Conservation (phyloP, 2,888 invertebrate species). For the Cheilosia variabilis region DNA sequence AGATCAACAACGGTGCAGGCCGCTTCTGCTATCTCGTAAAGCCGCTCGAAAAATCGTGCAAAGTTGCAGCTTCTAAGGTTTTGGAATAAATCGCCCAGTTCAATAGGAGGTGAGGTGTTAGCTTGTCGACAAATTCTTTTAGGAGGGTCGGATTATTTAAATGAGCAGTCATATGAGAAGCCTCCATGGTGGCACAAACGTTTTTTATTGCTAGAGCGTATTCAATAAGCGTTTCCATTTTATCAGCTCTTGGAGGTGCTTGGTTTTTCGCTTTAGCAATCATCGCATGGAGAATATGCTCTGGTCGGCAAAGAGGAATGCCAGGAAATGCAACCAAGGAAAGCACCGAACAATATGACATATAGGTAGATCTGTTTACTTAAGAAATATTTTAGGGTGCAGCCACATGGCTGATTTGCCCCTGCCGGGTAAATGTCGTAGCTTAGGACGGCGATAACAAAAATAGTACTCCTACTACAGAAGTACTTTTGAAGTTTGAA, state of each 20-base stretch:
- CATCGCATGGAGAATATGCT: slow-evolving; percentile 9
- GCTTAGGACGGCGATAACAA: no score
- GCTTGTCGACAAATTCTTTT: no score
- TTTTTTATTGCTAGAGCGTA: slow-evolving; percentile 23
- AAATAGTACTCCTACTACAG: no score
- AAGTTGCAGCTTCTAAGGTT: background rate
- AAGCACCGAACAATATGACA: no score
- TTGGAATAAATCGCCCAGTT: slow-evolving; percentile 7
- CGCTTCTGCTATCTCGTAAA: slow-evolving; percentile 19
- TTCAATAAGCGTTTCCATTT: slow-evolving; percentile 32
- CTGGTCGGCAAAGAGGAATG: background rate
- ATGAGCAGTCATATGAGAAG: slow-evolving; percentile 3
- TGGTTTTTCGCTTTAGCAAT: slow-evolving; percentile 3
- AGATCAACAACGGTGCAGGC: slow-evolving; percentile 4
- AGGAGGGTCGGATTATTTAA: slow-evolving; percentile 19
- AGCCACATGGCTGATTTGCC: no score
- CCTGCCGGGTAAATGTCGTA: no score
- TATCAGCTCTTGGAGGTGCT: slow-evolving; percentile 23
- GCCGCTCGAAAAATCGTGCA: slow-evolving; percentile 1
- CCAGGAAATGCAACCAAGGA: no score
- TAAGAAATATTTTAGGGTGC: no score
- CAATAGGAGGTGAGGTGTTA: no score
- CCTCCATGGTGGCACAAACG: slow-evolving; percentile 25
- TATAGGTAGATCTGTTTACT: no score
- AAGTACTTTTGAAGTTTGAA: no score